Evolutionary conservation across 2,113 vertebrate species (phyloP).

Genomic region (Trachemys scripta): DNA sequence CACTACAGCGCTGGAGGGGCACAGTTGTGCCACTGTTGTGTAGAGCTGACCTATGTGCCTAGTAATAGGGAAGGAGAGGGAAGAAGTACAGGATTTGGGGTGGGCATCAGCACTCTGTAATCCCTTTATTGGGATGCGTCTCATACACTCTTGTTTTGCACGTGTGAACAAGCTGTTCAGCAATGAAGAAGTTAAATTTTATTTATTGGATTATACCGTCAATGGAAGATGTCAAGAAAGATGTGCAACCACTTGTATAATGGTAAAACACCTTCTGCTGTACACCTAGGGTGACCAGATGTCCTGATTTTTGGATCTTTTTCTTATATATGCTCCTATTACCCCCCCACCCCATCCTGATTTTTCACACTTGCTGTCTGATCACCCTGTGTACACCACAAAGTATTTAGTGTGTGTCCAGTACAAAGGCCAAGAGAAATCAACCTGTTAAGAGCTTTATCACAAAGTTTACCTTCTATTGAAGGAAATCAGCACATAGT

Average conservation of each 20-base stretch:
- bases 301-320: too few relatives aligned
- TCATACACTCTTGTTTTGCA: neutral
- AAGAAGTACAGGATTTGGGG: neutral
- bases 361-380: too few relatives aligned
- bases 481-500: neutral
- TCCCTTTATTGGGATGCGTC: neutral
- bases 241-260: neutral
- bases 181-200: neutral
- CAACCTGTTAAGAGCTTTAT: neutral
- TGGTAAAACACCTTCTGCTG: neutral
- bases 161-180: neutral
- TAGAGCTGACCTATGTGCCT: neutral
- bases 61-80: neutral
- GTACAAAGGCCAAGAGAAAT: neutral
- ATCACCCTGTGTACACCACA: neutral
- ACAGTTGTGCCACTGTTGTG: neutral
- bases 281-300: neutral
- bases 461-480: neutral
- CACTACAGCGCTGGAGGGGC: neutral
- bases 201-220: neutral
- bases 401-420: neutral
- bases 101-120: neutral
- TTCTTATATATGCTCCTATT: too few relatives aligned
- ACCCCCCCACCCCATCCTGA: too few relatives aligned
- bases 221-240: neutral